A percentile compares a stretch with the other conserved stretches of the same genome.
Evolutionary conservation across 2,888 invertebrate species (phyloP).

Genomic region (Hemithea aestivaria): DNA sequence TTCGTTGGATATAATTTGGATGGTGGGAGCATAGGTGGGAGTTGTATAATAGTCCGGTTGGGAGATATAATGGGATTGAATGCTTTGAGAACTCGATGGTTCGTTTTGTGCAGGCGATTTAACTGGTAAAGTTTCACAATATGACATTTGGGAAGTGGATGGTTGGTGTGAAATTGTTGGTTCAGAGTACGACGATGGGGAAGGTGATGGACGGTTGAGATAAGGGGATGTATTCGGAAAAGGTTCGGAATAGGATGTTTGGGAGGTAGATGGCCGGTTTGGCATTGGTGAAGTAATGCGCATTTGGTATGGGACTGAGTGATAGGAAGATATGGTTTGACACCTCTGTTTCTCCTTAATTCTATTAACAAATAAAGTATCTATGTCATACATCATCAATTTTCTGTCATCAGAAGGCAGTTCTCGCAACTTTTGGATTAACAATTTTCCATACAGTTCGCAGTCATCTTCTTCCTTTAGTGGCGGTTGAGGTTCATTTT

Average conservation of each 20-base stretch:
- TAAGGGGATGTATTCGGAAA: slow-evolving; percentile 1
- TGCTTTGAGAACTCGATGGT: too few relatives aligned
- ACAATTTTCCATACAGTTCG: slow-evolving; percentile 9
- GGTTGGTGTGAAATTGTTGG: slow-evolving; percentile 5
- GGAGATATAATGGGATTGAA: slow-evolving; percentile 1
- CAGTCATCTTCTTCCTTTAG: slow-evolving; percentile 14
- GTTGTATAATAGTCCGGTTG: not conserved
- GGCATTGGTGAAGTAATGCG: slow-evolving; percentile 11
- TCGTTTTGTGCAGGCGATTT: too few relatives aligned
- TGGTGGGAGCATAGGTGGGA: not conserved
- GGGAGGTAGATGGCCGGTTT: slow-evolving; percentile 5
- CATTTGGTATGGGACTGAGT: slow-evolving; percentile 9
- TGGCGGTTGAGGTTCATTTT: not conserved
- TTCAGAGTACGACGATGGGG: slow-evolving; percentile 5
- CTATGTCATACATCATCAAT: slow-evolving; percentile 17
- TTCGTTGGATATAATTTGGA: not conserved
- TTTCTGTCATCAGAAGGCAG: slow-evolving; percentile 13
- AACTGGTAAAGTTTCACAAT: not conserved
- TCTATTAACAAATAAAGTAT: slow-evolving; percentile 6
- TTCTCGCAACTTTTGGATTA: slow-evolving; percentile 12
- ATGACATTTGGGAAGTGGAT: not conserved
- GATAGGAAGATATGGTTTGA: slow-evolving; percentile 9
- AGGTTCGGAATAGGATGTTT: slow-evolving; percentile 6
- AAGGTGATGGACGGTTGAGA: not conserved
- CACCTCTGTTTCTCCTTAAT: slow-evolving; percentile 1